Evolutionary conservation across 1,140 invertebrate genomes (phyloP).

Genomic region (Sycobia sp.): DNA sequence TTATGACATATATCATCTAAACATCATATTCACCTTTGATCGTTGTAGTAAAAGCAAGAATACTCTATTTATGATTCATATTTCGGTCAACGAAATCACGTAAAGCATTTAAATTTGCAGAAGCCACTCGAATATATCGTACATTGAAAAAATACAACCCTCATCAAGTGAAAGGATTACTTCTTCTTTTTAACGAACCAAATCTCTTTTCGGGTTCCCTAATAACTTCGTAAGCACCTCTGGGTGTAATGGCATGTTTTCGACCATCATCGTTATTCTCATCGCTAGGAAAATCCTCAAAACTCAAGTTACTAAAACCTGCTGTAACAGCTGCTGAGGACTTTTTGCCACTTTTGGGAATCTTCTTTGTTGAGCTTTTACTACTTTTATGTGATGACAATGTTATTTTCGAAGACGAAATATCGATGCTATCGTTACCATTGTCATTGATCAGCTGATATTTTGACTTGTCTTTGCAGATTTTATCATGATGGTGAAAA

Average conservation of each 20-base stretch:
- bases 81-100: too few species aligned
- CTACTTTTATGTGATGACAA: constrained; percentile 39
- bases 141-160: too few species aligned
- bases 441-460: constrained; percentile 64
- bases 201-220: constrained; percentile 69
- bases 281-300: constrained; percentile 77
- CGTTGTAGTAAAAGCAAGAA: too few species aligned
- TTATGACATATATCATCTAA: too few species aligned
- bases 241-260: constrained; percentile 44
- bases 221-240: constrained; percentile 71
- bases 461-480: constrained; percentile 60
- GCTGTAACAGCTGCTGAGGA: constrained; percentile 42
- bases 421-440: constrained; percentile 44
- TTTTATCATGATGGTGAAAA: constrained; percentile 48
- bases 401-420: constrained; percentile 44
- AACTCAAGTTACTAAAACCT: constrained; percentile 80
- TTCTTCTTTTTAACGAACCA: constrained; percentile 69
- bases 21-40: too few species aligned
- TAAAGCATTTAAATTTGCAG: too few species aligned
- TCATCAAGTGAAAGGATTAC: constrained; percentile 71
- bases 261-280: constrained; percentile 55
- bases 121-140: too few species aligned
- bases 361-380: constrained; percentile 47
- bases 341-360: constrained; percentile 47
- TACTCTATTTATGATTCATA: too few species aligned